phyloP scores from a whole-genome alignment of 2,888 invertebrate species.

The Orthosia cruda region DNA sequence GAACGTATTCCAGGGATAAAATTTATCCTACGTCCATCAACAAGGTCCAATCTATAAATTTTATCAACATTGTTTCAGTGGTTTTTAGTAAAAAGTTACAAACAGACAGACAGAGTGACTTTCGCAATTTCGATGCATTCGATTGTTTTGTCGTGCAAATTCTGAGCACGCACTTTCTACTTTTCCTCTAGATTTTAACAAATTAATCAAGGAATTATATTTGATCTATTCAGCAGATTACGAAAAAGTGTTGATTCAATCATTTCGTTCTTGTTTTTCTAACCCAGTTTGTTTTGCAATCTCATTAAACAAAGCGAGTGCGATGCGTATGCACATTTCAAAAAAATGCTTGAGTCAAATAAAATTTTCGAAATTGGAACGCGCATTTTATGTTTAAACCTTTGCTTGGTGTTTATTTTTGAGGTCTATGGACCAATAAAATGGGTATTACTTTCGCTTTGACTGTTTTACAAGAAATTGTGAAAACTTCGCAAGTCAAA shows the following conservation, averaged over 20 bases:
- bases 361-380: constrained; percentile 59
- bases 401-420: constrained; percentile 43
- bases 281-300: constrained; percentile 80
- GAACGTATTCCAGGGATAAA: too few species aligned
- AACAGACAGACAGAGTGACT: not conserved
- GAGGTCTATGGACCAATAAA: constrained; percentile 2
- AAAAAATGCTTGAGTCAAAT: constrained; percentile 61
- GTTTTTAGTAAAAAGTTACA: not conserved
- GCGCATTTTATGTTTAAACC: constrained; percentile 35
- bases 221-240: constrained; percentile 44
- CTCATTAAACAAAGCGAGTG: constrained; percentile 62
- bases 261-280: constrained; percentile 74
- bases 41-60: not conserved
- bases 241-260: constrained; percentile 67
- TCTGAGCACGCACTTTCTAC: constrained; percentile 1
- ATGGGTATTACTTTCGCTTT: constrained; percentile 32
- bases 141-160: constrained; percentile 8
- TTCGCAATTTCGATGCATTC: not conserved
- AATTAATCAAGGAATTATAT: constrained; percentile 10
- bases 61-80: not conserved
- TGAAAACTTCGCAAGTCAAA: not conserved
- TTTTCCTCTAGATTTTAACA: constrained; percentile 2
- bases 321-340: constrained; percentile 59
- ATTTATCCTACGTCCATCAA: too few species aligned
- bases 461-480: not conserved